Evolutionary conservation across 2,797 vertebrate genomes (phyloP).

Genomic region (Fistularia tabacaria): DNA sequence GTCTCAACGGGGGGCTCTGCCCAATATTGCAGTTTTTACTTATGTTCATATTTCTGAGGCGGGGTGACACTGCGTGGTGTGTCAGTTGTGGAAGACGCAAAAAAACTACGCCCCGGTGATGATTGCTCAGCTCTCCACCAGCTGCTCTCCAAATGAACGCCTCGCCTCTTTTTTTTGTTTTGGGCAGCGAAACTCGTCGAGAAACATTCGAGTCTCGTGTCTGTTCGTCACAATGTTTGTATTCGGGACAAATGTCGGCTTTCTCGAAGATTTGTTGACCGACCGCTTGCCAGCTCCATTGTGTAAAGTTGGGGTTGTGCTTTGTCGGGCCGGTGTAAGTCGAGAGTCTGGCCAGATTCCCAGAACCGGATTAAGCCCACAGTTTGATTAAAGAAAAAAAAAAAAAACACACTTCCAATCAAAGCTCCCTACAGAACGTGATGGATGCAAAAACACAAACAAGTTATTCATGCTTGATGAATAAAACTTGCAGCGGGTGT

Average conservation of each 20-base stretch:
- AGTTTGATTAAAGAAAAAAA: conserved; percentile 27
- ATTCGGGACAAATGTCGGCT: conserved; percentile 15
- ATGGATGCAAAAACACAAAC: conserved; percentile 17
- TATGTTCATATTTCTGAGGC: too few species aligned
- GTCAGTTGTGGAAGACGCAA: too few species aligned
- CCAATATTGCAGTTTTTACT: too few species aligned
- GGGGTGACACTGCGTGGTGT: too few species aligned
- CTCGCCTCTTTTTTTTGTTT: conserved; percentile 4
- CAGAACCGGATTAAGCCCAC: conserved; percentile 41
- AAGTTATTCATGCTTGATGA: conserved; percentile 20
- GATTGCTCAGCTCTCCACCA: conserved; percentile 17
- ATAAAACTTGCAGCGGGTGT: conserved; percentile 6
- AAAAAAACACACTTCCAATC: conserved; percentile 12
- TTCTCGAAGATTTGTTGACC: conserved; percentile 32
- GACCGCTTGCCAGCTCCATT: conserved; percentile 29
- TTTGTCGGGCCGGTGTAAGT: conserved; percentile 43
- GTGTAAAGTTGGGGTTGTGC: conserved; percentile 28
- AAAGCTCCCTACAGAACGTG: conserved; percentile 15
- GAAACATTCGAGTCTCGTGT: conserved; percentile 24
- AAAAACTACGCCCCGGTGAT: too few species aligned
- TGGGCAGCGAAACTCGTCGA: conserved; percentile 23
- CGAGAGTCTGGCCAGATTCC: conserved; percentile 52
- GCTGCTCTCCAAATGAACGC: conserved; percentile 29
- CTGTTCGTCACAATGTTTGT: conserved; percentile 24
- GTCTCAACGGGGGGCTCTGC: too few species aligned